Evolutionary conservation across 2,797 vertebrate genomes (phyloP), one percentile per base, ranked within the genome.

Genomic region (Pangasius mekongensis): DNA sequence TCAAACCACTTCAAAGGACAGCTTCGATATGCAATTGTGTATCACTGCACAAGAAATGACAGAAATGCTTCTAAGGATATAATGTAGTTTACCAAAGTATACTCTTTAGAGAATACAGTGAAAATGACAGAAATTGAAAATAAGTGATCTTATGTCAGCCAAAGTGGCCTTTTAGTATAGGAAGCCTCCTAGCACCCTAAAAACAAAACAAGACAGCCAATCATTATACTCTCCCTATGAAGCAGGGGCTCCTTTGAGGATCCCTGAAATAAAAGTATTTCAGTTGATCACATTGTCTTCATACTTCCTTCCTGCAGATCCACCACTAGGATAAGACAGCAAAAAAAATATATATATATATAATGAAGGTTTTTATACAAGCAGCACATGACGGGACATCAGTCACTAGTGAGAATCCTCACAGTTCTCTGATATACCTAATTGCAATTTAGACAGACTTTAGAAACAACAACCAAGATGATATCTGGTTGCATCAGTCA

Each of bases 1-100:
- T 83, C 76, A 86, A 80, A 77, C 69, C 71, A 89, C 89, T 83
- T 91, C 87, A 89, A 90, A 89, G 84, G 43, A 62, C 80, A 64
- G 30, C 83, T 78, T 47, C 0, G 20, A 54, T 33, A 69, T 56
- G 24, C 64, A 56, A 8, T 14, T 33, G 22, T 54, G 47, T 54
- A 54, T 54, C 10, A 24, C 83, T 69, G 36, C n/a, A 60, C 83
- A 67, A 69, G 64, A 84, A 54, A 54, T 33, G n/a, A 67, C 64
- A 84, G 64, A 33, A 84, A 84, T 84, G 64, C 64, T 84, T 54
- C 64, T 33, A 67, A 67, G 20, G 60, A 66, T 18, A 52, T 67
- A 14, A 69, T 84, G 64, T 69, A 69, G 36, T 84, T 54, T 22
- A 84, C 47, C 62, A 67, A n/a, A 22, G 52, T 67, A 33, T 13